Percentiles rank a stretch among this genome's conserved stretches.
phyloP scores from a whole-genome alignment of 2,113 vertebrate species.

The Cyanoderma ruficeps region DNA sequence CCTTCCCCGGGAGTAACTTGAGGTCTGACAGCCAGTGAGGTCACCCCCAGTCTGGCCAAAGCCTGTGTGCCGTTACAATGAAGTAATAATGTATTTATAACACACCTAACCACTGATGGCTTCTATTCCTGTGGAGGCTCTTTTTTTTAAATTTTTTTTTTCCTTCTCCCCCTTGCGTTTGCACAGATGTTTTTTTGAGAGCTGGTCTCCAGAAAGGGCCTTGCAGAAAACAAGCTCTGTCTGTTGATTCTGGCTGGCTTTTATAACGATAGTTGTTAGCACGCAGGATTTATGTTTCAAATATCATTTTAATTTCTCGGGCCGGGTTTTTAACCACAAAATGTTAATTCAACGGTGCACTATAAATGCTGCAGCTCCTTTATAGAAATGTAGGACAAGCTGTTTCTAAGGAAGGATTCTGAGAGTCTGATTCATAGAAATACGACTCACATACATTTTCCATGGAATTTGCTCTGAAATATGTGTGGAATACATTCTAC shows the following conservation, averaged over 20 bases:
- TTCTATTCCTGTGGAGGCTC: constrained; percentile 68
- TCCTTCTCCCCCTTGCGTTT: not conserved
- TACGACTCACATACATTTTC: constrained; percentile 65
- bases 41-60: constrained; percentile 75
- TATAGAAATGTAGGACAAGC: constrained; percentile 65
- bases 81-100: constrained; percentile 83
- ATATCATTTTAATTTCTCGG: constrained; percentile 81
- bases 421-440: constrained; percentile 67
- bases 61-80: constrained; percentile 77
- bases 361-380: constrained; percentile 64
- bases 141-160: not conserved
- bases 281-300: constrained; percentile 81
- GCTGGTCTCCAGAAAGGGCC: constrained; percentile 71
- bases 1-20: constrained; percentile 34
- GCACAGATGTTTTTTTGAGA: constrained; percentile 79
- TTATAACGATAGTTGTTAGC: constrained; percentile 78
- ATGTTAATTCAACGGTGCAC: constrained; percentile 74
- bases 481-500: constrained; percentile 52
- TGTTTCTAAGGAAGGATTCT: constrained; percentile 74
- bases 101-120: constrained; percentile 77
- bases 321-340: constrained; percentile 74
- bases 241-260: constrained; percentile 80
- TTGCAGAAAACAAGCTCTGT: constrained; percentile 76
- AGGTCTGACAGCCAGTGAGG: constrained; percentile 74
- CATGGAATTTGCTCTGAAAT: constrained; percentile 70